A percentile compares a stretch with the other conserved stretches of the same genome.
phyloP scores from a whole-genome alignment of 2,797 vertebrate species.

The Manis javanica region DNA sequence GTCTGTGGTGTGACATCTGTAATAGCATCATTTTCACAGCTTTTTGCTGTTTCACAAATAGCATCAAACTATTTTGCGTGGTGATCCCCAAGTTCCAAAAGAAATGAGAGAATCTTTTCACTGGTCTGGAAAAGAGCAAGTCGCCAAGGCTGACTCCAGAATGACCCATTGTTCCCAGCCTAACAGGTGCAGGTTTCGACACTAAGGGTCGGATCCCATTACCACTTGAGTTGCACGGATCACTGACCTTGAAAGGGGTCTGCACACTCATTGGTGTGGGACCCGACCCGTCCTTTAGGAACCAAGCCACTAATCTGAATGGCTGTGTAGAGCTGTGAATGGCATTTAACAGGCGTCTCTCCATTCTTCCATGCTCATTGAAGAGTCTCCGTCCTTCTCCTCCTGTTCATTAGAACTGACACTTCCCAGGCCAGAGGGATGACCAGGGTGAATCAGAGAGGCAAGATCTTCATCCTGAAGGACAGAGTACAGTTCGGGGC shows the following conservation, averaged over 20 bases:
- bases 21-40: slow-evolving; percentile 31
- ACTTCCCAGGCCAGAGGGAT: slow-evolving; percentile 70
- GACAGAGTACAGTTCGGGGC: slow-evolving; percentile 1
- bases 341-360: slow-evolving; percentile 54
- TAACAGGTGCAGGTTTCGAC: slow-evolving; percentile 64
- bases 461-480: slow-evolving; percentile 55
- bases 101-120: slow-evolving; percentile 59
- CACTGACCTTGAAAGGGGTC: slow-evolving; percentile 61
- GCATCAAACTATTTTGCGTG: not conserved
- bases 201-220: slow-evolving; percentile 62
- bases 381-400: slow-evolving; percentile 61
- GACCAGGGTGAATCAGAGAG: slow-evolving; percentile 27
- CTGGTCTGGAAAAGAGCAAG: slow-evolving; percentile 68
- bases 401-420: slow-evolving; percentile 73
- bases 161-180: slow-evolving; percentile 60
- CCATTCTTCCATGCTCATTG: slow-evolving; percentile 55
- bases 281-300: slow-evolving; percentile 50
- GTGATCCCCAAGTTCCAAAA: slow-evolving; percentile 46
- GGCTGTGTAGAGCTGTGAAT: slow-evolving; percentile 64
- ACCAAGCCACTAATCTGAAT: slow-evolving; percentile 53
- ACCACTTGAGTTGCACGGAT: slow-evolving; percentile 55
- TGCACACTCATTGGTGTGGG: slow-evolving; percentile 59
- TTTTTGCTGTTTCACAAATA: slow-evolving; percentile 16
- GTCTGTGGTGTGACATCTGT: not conserved
- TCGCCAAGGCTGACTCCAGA: slow-evolving; percentile 63